phyloP scores from a whole-genome alignment of 64 coral and sea anemone genomes.

The Actinia equina region DNA sequence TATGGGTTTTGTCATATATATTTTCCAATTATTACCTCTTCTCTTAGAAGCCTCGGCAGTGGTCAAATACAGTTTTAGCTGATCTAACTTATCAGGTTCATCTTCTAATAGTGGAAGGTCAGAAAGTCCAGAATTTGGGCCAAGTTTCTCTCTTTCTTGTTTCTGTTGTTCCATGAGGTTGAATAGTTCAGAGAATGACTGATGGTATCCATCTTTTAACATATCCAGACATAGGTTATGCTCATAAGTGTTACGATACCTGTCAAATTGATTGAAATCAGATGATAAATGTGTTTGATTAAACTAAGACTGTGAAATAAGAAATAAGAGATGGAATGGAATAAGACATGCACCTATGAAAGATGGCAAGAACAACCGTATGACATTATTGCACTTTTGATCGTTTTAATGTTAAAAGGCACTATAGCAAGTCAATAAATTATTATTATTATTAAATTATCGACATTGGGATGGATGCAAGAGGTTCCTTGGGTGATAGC shows the following conservation, averaged over 20 bases:
- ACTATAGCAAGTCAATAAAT: too few relatives aligned
- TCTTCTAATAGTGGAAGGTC: conserved; percentile 76
- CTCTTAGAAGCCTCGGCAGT: conserved; percentile 80
- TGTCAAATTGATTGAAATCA: not conserved
- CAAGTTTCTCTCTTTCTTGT: conserved; percentile 58
- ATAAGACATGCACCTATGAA: too few relatives aligned
- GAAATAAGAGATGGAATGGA: too few relatives aligned
- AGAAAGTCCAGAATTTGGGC: conserved; percentile 70
- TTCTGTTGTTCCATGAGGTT: conserved; percentile 86
- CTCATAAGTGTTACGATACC: conserved; percentile 92
- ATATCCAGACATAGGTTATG: conserved; percentile 98
- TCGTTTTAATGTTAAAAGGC: too few relatives aligned
- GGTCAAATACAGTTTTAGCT: conserved; percentile 81
- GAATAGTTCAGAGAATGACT: conserved; percentile 93
- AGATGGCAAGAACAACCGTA: too few relatives aligned
- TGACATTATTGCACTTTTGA: too few relatives aligned
- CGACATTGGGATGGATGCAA: too few relatives aligned
- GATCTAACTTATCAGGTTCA: conserved; percentile 88
- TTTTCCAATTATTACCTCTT: conserved; percentile 52
- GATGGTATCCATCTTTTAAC: conserved; percentile 97
- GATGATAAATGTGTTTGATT: too few relatives aligned
- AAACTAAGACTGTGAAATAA: too few relatives aligned
- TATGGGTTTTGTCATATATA: too few relatives aligned
- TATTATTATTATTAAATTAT: too few relatives aligned
- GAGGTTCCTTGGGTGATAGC: too few relatives aligned